Evolutionary conservation across 2,888 invertebrate genomes (phyloP).

Genomic region (Megalurothrips usitatus): DNA sequence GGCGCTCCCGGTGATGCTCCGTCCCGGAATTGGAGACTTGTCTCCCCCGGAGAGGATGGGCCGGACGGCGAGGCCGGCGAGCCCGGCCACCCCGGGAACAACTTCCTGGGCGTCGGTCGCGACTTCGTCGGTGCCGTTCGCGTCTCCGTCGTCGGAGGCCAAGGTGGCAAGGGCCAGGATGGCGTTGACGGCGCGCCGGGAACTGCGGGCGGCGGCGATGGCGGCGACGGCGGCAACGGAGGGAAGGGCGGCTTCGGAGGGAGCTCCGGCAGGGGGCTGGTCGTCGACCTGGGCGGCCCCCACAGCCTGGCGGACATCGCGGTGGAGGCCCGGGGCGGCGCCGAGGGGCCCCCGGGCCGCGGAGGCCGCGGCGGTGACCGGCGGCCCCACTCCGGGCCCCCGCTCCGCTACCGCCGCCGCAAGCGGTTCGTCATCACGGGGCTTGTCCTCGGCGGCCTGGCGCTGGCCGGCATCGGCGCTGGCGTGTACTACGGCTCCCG

Average conservation of each 20-base stretch:
- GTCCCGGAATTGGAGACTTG: not conserved
- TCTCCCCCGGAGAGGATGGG: not conserved
- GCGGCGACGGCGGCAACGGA: not conserved
- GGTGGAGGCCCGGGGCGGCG: too few relatives aligned
- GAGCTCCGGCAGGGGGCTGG: not conserved
- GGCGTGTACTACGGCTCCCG: too few relatives aligned
- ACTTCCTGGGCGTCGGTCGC: not conserved
- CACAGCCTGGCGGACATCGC: not conserved
- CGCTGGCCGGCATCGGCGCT: too few relatives aligned
- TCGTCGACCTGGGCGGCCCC: not conserved
- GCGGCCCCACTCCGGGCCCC: too few relatives aligned
- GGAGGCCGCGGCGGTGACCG: too few relatives aligned
- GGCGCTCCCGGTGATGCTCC: not conserved
- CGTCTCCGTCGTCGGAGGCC: not conserved
- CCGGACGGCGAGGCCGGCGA: not conserved
- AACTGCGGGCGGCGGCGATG: not conserved
- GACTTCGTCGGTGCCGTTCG: not conserved
- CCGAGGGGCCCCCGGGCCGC: too few relatives aligned
- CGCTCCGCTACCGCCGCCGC: too few relatives aligned
- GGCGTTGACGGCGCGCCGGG: not conserved
- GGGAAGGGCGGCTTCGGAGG: not conserved
- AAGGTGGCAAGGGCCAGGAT: not conserved
- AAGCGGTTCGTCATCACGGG: too few relatives aligned
- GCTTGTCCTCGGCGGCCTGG: too few relatives aligned
- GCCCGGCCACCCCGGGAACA: not conserved